Percentiles rank a stretch among this genome's conserved stretches.
phyloP scores from a whole-genome alignment of 2,797 vertebrate species.

The Babyrousa celebensis region DNA sequence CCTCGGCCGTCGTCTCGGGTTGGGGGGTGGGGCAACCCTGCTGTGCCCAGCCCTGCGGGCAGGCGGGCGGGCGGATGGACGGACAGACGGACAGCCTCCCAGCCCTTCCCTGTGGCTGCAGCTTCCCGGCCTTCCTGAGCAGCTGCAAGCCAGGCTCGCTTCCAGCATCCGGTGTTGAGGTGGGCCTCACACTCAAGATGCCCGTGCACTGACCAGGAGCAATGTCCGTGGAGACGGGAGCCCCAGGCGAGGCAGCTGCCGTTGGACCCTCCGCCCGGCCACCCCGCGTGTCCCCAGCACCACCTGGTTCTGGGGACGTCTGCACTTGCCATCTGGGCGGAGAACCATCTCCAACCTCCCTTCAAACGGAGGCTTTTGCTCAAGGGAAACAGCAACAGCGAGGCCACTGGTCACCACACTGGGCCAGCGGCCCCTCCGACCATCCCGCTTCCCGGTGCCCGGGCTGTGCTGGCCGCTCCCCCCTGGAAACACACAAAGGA shows the following conservation, averaged over 20 bases:
- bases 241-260: no score
- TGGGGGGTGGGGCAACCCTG: no score
- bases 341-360: not conserved
- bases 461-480: not conserved
- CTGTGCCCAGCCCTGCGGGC: no score
- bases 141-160: no score
- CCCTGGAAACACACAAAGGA: no score
- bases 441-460: fast-evolving
- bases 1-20: no score
- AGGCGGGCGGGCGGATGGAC: no score
- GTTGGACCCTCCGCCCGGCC: no score
- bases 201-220: not conserved
- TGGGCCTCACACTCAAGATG: not conserved
- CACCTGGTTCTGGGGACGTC: no score
- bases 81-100: no score
- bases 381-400: not conserved
- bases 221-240: not conserved
- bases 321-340: not conserved
- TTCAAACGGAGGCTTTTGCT: not conserved
- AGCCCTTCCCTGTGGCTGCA: not conserved
- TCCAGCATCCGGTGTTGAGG: not conserved
- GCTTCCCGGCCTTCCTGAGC: not conserved
- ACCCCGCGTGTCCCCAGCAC: no score
- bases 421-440: fast-evolving
- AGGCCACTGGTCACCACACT: not conserved